phyloP scores from a whole-genome alignment of 2,797 vertebrate genomes.

The Rhabdomys pumilio region DNA sequence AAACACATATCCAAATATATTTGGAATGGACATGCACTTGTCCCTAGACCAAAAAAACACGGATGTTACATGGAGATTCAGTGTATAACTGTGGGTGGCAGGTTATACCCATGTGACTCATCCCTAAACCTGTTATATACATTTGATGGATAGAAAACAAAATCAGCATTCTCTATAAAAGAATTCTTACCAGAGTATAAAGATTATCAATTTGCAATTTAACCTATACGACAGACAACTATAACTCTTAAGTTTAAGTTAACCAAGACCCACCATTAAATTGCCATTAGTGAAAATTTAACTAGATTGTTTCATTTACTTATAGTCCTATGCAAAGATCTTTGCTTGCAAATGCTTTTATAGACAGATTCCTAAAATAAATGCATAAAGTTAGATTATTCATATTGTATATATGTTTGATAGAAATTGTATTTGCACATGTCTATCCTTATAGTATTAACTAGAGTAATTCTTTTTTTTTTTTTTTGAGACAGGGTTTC shows the following conservation, averaged over 20 bases:
- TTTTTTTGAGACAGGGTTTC: no score
- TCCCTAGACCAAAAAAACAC: neutral
- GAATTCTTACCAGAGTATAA: neutral
- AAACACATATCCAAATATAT: neutral
- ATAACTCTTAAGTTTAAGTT: neutral
- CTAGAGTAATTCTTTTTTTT: neutral
- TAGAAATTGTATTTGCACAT: neutral
- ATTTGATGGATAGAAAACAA: neutral
- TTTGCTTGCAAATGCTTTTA: neutral
- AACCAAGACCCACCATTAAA: neutral
- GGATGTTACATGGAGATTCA: neutral
- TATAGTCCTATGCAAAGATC: neutral
- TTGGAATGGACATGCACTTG: neutral
- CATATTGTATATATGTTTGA: neutral
- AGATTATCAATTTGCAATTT: neutral
- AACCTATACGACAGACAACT: neutral
- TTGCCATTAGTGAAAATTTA: neutral
- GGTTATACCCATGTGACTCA: neutral
- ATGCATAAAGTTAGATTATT: neutral
- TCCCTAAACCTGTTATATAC: neutral
- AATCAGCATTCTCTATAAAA: neutral
- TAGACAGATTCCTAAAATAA: conserved; percentile 8
- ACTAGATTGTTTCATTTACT: neutral
- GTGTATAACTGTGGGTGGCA: no score
- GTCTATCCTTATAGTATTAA: neutral